phyloP scores from a whole-genome alignment of 2,888 invertebrate species.

The Hypercompe scribonia region DNA sequence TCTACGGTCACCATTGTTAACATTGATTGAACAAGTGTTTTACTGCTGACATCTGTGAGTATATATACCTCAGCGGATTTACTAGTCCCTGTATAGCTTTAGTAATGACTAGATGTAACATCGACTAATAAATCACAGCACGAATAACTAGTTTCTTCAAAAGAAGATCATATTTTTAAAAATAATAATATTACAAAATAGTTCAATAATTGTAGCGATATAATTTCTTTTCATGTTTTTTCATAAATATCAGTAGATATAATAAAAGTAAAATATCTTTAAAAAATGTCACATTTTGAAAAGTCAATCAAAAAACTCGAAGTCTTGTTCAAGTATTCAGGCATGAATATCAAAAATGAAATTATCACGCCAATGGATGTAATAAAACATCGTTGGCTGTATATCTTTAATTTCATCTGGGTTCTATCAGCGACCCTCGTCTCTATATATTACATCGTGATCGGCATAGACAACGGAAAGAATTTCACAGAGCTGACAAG shows the following conservation, averaged over 20 bases:
- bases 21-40: constrained; percentile 22
- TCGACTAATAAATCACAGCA: neutral
- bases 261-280: too few species aligned
- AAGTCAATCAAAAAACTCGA: constrained; percentile 50
- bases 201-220: too few species aligned
- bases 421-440: constrained; percentile 44
- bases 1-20: constrained; percentile 21
- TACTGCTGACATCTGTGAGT: neutral
- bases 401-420: constrained; percentile 51
- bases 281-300: constrained; percentile 45
- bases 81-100: constrained; percentile 1
- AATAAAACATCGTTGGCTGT: constrained; percentile 50
- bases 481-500: constrained; percentile 57
- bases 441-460: constrained; percentile 45
- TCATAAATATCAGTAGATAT: too few species aligned
- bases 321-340: constrained; percentile 50
- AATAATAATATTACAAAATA: too few species aligned
- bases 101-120: neutral
- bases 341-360: constrained; percentile 47
- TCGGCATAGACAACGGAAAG: constrained; percentile 46
- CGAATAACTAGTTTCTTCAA: neutral
- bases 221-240: too few species aligned
- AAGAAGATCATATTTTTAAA: too few species aligned
- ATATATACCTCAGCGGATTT: constrained; percentile 12
- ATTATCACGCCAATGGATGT: constrained; percentile 36